Evolutionary conservation across 2,797 vertebrate genomes (phyloP).

Genomic region (Falco berigora): DNA sequence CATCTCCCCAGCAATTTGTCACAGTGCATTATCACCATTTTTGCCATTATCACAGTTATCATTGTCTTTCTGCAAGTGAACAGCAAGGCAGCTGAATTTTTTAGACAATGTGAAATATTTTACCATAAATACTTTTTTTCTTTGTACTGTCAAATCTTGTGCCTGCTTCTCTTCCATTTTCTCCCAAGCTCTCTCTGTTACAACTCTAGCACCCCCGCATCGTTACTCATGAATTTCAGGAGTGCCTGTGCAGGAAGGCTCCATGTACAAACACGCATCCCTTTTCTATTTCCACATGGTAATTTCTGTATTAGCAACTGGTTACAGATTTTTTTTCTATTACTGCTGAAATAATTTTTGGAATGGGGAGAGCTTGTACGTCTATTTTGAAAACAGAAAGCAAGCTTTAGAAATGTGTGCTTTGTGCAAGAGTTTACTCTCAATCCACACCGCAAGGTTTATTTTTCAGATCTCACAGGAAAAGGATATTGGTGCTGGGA

Average conservation of each 20-base stretch:
- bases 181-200: neutral
- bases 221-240: neutral
- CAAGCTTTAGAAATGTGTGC: neutral
- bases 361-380: neutral
- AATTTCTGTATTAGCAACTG: neutral
- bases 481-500: neutral
- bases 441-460: neutral
- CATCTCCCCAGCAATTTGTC: neutral
- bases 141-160: neutral
- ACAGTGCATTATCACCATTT: neutral
- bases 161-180: neutral
- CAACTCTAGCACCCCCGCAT: accelerated
- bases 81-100: neutral
- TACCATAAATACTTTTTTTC: conserved; percentile 26
- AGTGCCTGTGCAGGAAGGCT: neutral
- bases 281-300: neutral
- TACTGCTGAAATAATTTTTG: neutral
- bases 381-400: neutral
- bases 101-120: conserved; percentile 50
- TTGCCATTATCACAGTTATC: neutral
- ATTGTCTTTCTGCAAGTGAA: neutral
- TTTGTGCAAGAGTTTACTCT: neutral
- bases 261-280: neutral
- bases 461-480: neutral
- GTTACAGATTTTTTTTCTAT: neutral